Base-by-base conservation (phyloP, 2,797 vertebrate genomes). In the Myiotriccus ornatus region DNA sequence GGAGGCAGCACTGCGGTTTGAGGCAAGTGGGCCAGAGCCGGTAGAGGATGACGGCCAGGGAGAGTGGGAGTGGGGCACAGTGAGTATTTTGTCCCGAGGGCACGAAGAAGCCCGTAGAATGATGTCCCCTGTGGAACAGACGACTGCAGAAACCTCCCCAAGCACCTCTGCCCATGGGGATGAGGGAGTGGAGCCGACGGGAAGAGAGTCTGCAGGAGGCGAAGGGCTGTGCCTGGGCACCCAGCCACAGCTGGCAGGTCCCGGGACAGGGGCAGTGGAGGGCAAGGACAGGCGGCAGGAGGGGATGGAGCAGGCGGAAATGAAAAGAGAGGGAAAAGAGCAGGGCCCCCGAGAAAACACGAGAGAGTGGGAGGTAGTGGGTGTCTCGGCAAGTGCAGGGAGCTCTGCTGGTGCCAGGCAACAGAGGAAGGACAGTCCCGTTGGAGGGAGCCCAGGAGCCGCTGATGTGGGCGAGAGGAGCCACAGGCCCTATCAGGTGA, bases 41-140 rank as follows among this genome's bases (percentile, higher is more conserved):
- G 41, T 1, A 0, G 43, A 16, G 22, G 44, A 6, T 0, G 3
- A 9, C 55, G 37, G 28, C 47, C 64, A 6, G 84, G 47, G 2
- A 0, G 7, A 4, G 39, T 10, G 17, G 32, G 53, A 17, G 49
- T 0, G 55, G 62, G 50, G 11, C 21, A 8, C 47, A 19, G 43
- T 0, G 2, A 3, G 0, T 27, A 11, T 20, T 3, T 1, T 17
- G 35, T 30, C 60, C 28, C 28, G 62, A 5, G 0, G 11, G 43
- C 41, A 10, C 1, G 15, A 23, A 34, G 82, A 20, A 2, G 23
- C 0, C 3, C 2, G 4, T 5, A 43, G 41, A 30, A 4, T 1
- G 0, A 0, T 2, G 55, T 13, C 57, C 23, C 64, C 5, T 4
- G 30, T 32, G 37, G 46, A 81, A 6, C 55, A 43, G 47, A 17